These are phyloP conservation scores for Luscinia megarhynchos DNA, from an alignment of 2,797 vertebrate genomes.

Conservation along the genomic window DNA sequence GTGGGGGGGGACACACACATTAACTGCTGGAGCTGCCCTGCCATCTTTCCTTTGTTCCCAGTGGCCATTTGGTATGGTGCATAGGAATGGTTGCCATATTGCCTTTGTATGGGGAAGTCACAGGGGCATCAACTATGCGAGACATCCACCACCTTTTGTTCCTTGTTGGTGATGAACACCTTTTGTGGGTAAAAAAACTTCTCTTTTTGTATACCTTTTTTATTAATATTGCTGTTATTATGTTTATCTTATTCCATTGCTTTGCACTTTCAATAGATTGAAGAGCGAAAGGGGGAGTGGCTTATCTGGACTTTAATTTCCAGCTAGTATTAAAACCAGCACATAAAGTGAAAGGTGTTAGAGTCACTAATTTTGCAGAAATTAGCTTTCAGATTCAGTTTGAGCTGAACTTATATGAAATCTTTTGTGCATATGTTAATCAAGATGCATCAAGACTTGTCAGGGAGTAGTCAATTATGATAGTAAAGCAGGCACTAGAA, in stretches of 20 bases:
- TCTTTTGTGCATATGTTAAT: background rate
- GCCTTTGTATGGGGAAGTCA: background rate
- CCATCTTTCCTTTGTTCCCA: background rate
- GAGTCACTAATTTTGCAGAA: background rate
- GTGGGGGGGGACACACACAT: too few species aligned
- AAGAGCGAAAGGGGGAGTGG: background rate
- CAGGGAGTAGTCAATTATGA: background rate
- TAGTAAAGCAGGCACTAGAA: background rate
- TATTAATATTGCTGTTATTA: background rate
- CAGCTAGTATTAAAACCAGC: background rate
- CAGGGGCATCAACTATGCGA: fast-evolving
- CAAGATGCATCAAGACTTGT: background rate
- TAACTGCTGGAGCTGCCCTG: too few species aligned
- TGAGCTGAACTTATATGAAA: background rate
- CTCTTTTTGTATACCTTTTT: background rate
- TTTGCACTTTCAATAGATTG: background rate
- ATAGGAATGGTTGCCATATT: fast-evolving
- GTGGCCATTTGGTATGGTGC: background rate
- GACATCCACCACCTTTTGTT: fast-evolving
- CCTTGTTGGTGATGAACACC: background rate
- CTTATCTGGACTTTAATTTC: background rate
- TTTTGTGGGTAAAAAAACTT: background rate
- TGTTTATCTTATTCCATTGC: background rate
- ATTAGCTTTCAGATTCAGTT: background rate
- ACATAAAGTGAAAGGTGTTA: background rate